These are phyloP conservation scores for Achatina immaculata DNA, from an alignment of 1,140 invertebrate genomes.

Conservation along the genomic window DNA sequence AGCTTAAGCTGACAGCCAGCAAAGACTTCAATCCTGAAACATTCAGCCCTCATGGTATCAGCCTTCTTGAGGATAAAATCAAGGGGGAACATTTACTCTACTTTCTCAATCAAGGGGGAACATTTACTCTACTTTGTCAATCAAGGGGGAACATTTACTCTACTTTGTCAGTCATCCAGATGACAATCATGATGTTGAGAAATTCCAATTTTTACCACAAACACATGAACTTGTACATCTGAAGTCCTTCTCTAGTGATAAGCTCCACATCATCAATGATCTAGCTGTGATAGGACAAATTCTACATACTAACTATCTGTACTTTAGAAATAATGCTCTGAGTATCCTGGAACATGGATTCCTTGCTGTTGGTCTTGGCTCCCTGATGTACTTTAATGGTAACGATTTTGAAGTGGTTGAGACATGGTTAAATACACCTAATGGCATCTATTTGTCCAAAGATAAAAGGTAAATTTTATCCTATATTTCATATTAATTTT, in stretches of 20 bases:
- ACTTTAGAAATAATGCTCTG: not conserved
- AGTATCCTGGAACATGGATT: not conserved
- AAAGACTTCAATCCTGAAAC: not conserved
- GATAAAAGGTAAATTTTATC: not conserved
- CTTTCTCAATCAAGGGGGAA: too few species aligned
- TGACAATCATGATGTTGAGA: not conserved
- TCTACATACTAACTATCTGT: not conserved
- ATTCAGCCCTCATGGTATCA: constrained; percentile 4
- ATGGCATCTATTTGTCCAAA: not conserved
- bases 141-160: too few species aligned
- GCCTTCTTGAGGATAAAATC: not conserved
- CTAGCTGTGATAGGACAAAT: not conserved
- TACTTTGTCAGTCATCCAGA: not conserved
- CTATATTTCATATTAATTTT: too few species aligned
- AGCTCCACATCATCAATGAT: not conserved
- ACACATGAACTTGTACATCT: not conserved
- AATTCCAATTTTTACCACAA: not conserved
- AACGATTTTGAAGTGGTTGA: not conserved
- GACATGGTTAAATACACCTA: not conserved
- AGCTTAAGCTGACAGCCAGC: not conserved
- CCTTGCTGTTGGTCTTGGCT: not conserved
- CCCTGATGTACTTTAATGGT: not conserved
- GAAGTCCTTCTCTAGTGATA: not conserved
- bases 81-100: too few species aligned
- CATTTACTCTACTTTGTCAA: too few species aligned